phyloP scores from a whole-genome alignment of 1,140 invertebrate genomes.

The Cotesia vestalis region DNA sequence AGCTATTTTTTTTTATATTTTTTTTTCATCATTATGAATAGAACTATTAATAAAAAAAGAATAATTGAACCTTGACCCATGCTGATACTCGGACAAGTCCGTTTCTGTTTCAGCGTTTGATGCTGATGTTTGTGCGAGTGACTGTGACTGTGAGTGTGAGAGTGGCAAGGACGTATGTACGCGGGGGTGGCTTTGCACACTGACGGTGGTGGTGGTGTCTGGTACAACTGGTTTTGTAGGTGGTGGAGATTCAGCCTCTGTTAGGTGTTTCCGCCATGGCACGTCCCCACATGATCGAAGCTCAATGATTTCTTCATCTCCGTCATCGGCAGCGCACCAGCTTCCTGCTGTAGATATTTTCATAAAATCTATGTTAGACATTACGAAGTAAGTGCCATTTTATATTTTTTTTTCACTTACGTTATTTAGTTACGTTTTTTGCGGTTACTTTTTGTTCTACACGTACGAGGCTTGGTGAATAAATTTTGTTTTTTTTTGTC shows the following conservation, averaged over 20 bases:
- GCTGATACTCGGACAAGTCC: slow-evolving; percentile 61
- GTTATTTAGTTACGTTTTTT: too few relatives aligned
- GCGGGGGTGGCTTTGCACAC: slow-evolving; percentile 58
- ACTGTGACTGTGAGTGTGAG: slow-evolving; percentile 62
- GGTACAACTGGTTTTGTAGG: slow-evolving; percentile 47
- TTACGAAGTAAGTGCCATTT: neutral
- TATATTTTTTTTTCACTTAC: neutral
- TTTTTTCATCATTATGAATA: neutral
- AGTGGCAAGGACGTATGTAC: slow-evolving; percentile 64
- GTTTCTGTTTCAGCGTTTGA: slow-evolving; percentile 58
- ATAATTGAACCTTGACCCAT: slow-evolving; percentile 60
- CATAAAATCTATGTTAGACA: slow-evolving; percentile 23
- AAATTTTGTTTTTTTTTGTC: neutral
- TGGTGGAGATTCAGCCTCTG: slow-evolving; percentile 62
- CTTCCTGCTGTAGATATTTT: slow-evolving; percentile 62
- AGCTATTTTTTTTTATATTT: too few relatives aligned
- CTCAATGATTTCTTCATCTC: slow-evolving; percentile 71
- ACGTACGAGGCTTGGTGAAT: neutral
- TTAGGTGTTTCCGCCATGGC: slow-evolving; percentile 63
- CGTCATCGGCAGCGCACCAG: slow-evolving; percentile 70
- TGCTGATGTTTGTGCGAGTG: slow-evolving; percentile 64
- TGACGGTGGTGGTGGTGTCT: slow-evolving; percentile 49
- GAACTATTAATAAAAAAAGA: neutral
- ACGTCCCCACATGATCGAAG: slow-evolving; percentile 65
- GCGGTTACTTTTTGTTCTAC: neutral